Base-by-base conservation (phyloP, 2,797 vertebrate genomes). In the Melopsittacus undulatus region DNA sequence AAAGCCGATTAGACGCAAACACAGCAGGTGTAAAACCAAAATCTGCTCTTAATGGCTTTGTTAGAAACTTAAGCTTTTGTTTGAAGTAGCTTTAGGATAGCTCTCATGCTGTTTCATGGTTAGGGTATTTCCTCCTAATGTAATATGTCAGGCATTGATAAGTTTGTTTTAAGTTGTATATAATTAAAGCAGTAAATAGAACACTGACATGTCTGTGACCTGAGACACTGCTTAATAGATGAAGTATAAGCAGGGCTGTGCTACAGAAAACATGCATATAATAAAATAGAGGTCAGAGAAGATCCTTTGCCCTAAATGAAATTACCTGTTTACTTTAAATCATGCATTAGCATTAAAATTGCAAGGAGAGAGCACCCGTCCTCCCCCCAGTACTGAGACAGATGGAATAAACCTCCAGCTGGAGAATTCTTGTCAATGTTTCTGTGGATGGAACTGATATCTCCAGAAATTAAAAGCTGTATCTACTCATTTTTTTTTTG, bases 151-250 rank as follows among this genome's bases (percentile, higher is more conserved):
- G 48, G 40, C 95, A 95, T 96, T 76, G 92, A 94, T 95, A 96
- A 87, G 91, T 92, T 94, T 92, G 73, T 89, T 95, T 95, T 89
- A 89, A 92, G 52, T 94, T 94, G 80, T 66, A n/a, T 80, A 40
- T 94, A 96, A 95, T 91, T 95, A 95, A 93, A 92, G 78, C 45
- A 94, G 90, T 93, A 95, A 96, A 96, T 94, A 95, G 90, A 90
- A 96, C 87, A 73, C 24, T 93, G 93, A 89, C 83, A 76, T 51
- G n/a, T 46, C 64, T 96, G 52, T 91, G 92, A 93, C 79, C 90
- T 87, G 82, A 78, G 86, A 89, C n/a, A 75, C 40, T 10, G 2
- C 84, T 83, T 88, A 93, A 83, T 54, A 95, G 56, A 83, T 88
- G 45, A 95, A 91, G 62, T 85, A n/a, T 87, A 69, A 22, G 61